These are phyloP conservation scores for Mystacornis crossleyi DNA, from an alignment of 2,113 vertebrate species.

Conservation along the genomic window DNA sequence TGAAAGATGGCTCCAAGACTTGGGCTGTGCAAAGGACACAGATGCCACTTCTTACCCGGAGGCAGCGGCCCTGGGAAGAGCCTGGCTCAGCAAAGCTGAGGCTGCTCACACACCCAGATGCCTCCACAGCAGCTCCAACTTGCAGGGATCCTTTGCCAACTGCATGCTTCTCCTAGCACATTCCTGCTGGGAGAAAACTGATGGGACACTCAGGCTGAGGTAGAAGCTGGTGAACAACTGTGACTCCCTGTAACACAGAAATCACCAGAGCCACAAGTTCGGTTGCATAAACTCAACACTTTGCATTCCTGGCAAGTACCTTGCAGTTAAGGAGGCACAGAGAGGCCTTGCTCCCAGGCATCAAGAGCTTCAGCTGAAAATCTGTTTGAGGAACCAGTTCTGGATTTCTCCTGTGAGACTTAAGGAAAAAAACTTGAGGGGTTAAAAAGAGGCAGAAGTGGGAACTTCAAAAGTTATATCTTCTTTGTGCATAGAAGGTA, in stretches of 20 bases:
- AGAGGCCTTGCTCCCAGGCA: not conserved
- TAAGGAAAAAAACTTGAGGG: not conserved
- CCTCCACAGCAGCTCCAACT: not conserved
- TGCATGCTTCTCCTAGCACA: not conserved
- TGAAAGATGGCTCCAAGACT: not conserved
- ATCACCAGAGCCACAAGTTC: not conserved
- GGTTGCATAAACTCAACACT: fast-evolving
- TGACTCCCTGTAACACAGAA: not conserved
- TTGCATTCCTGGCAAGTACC: not conserved
- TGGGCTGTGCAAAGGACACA: not conserved
- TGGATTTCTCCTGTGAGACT: not conserved
- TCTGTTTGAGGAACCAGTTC: not conserved
- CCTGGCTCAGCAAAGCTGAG: not conserved
- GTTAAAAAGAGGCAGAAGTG: not conserved
- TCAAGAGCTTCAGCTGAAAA: not conserved
- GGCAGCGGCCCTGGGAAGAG: not conserved
- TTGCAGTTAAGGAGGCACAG: not conserved
- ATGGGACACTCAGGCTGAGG: not conserved
- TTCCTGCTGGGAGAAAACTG: not conserved
- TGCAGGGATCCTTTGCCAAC: not conserved
- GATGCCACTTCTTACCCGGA: not conserved
- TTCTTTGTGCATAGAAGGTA: not conserved
- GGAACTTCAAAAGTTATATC: not conserved
- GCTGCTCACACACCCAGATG: not conserved
- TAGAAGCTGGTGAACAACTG: not conserved